phyloP scores from a whole-genome alignment of 2,113 vertebrate species.

The Limnothrissa miodon region DNA sequence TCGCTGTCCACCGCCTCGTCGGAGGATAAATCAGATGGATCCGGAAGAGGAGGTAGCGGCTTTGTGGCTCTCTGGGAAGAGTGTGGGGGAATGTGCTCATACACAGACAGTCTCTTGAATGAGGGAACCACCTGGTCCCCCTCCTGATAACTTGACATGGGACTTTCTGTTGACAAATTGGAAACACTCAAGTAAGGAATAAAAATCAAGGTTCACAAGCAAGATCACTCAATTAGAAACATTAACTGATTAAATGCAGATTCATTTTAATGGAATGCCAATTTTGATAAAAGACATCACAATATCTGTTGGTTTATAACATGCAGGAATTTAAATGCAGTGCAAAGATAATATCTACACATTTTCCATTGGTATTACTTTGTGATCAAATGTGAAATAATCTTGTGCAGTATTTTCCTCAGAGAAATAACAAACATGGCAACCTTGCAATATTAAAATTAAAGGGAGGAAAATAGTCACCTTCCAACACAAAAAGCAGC shows the following conservation, averaged over 20 bases:
- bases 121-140: constrained; percentile 79
- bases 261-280: neutral
- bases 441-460: neutral
- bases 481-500: too few species aligned
- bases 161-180: constrained; percentile 51
- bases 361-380: too few species aligned
- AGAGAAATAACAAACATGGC: neutral
- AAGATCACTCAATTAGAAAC: neutral
- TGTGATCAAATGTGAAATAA: neutral
- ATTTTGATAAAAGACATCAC: neutral
- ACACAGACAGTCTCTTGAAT: constrained; percentile 76
- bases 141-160: constrained; percentile 50
- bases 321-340: too few species aligned
- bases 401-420: neutral
- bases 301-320: too few species aligned
- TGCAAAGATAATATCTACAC: too few species aligned
- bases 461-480: too few species aligned
- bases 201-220: neutral
- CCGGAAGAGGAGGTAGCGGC: constrained; percentile 87
- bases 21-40: constrained; percentile 67
- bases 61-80: constrained; percentile 73
- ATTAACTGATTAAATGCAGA: too few species aligned
- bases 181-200: constrained; percentile 45
- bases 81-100: constrained; percentile 64
- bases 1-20: constrained; percentile 87